Conservation (phyloP, 2,113 vertebrate genomes). For the Oncorhynchus kisutch region DNA sequence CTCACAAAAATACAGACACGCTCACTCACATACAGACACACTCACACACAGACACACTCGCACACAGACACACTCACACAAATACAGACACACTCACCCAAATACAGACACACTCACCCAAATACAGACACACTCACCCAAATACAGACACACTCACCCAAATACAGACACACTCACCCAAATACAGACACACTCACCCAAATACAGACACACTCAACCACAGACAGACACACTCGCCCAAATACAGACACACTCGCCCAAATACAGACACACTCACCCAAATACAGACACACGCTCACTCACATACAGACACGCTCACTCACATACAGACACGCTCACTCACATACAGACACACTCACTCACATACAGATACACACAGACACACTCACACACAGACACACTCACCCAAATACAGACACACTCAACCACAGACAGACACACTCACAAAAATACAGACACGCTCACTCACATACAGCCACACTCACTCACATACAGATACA, state of each 20-base stretch:
- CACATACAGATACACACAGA: background rate
- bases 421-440: too few relatives aligned
- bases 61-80: too few relatives aligned
- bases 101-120: too few relatives aligned
- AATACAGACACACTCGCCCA: background rate
- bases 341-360: background rate
- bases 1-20: rapidly evolving
- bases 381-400: background rate
- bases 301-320: background rate
- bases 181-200: too few relatives aligned
- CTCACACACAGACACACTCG: too few relatives aligned
- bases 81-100: too few relatives aligned
- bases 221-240: background rate
- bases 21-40: too few relatives aligned
- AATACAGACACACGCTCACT: background rate
- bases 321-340: background rate
- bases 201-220: background rate
- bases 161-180: too few relatives aligned
- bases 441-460: too few relatives aligned
- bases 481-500: too few relatives aligned
- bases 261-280: background rate
- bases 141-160: too few relatives aligned
- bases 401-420: background rate
- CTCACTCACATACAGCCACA: background rate
- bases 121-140: too few relatives aligned